Percentiles rank a stretch among this genome's conserved stretches.
phyloP scores from a whole-genome alignment of 2,113 vertebrate species.

The Nothobranchius kuhntae region DNA sequence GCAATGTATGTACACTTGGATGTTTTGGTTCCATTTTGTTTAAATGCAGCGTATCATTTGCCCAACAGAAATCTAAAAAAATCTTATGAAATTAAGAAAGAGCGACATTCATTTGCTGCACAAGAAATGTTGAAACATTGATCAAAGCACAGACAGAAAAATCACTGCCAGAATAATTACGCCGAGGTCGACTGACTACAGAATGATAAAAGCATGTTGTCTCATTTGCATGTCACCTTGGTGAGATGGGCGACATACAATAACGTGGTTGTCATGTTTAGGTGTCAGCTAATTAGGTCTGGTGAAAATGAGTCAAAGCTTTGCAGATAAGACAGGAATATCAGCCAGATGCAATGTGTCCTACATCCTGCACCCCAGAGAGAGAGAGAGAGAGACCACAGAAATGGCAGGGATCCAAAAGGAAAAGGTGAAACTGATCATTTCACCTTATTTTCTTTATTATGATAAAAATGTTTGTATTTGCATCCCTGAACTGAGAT shows the following conservation, averaged over 20 bases:
- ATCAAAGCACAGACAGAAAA: conserved; percentile 41
- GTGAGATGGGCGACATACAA: neutral
- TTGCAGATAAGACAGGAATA: conserved; percentile 36
- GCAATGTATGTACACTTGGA: too few species aligned
- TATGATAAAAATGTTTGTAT: neutral
- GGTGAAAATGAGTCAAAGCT: conserved; percentile 20
- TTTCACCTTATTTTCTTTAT: neutral
- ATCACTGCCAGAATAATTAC: conserved; percentile 54
- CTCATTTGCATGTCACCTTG: conserved; percentile 48
- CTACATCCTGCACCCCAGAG: conserved; percentile 45
- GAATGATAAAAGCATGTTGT: conserved; percentile 29
- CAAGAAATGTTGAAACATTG: conserved; percentile 53
- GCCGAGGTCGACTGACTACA: conserved; percentile 4
- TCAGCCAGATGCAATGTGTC: conserved; percentile 34
- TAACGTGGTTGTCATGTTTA: conserved; percentile 15
- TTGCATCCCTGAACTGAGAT: neutral
- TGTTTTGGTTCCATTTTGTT: too few species aligned
- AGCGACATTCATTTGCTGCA: conserved; percentile 25
- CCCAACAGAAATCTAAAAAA: conserved; percentile 33
- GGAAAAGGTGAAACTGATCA: conserved; percentile 8
- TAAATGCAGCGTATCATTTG: conserved; percentile 49
- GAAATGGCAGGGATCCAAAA: conserved; percentile 17
- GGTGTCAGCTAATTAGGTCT: conserved; percentile 29
- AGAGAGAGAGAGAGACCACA: conserved; percentile 25
- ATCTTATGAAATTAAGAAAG: conserved; percentile 29